phyloP scores from a whole-genome alignment of 2,888 invertebrate species.

The Melikaiella ostensackeni region DNA sequence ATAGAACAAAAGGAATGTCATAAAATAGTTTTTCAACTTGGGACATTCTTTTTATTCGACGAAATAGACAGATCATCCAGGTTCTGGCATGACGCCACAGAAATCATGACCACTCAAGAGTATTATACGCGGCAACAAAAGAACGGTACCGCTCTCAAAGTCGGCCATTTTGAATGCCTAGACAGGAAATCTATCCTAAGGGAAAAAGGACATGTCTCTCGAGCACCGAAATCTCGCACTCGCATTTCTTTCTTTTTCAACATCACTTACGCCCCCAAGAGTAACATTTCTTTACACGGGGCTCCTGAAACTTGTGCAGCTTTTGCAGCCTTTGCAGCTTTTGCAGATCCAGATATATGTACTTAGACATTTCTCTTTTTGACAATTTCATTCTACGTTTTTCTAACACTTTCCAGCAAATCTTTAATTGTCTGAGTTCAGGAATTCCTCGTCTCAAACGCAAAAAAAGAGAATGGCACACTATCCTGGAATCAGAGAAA shows the following conservation, averaged over 20 bases:
- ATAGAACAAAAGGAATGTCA: slow-evolving; percentile 30
- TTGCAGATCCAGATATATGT: slow-evolving; percentile 31
- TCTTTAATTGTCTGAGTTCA: not conserved
- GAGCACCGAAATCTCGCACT: slow-evolving; percentile 38
- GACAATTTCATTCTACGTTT: not conserved
- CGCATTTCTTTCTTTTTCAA: slow-evolving; percentile 36
- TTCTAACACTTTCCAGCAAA: not conserved
- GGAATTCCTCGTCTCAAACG: too few relatives aligned
- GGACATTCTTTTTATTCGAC: slow-evolving; percentile 34
- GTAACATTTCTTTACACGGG: slow-evolving; percentile 38
- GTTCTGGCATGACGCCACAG: slow-evolving; percentile 40
- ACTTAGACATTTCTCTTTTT: slow-evolving; percentile 24
- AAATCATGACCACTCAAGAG: slow-evolving; percentile 40
- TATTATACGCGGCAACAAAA: slow-evolving; percentile 38
- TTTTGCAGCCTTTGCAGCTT: slow-evolving; percentile 33
- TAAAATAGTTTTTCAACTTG: slow-evolving; percentile 31
- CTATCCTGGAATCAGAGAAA: too few relatives aligned
- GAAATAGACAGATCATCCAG: slow-evolving; percentile 35
- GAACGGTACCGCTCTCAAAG: slow-evolving; percentile 32
- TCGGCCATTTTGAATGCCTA: slow-evolving; percentile 39
- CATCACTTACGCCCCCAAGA: slow-evolving; percentile 38
- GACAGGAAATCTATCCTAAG: slow-evolving; percentile 38
- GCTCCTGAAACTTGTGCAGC: slow-evolving; percentile 27
- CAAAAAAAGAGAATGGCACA: too few relatives aligned
- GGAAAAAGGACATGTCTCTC: slow-evolving; percentile 39